Evolutionary conservation across 2,797 vertebrate species (phyloP).

Genomic region (Dryobates pubescens): DNA sequence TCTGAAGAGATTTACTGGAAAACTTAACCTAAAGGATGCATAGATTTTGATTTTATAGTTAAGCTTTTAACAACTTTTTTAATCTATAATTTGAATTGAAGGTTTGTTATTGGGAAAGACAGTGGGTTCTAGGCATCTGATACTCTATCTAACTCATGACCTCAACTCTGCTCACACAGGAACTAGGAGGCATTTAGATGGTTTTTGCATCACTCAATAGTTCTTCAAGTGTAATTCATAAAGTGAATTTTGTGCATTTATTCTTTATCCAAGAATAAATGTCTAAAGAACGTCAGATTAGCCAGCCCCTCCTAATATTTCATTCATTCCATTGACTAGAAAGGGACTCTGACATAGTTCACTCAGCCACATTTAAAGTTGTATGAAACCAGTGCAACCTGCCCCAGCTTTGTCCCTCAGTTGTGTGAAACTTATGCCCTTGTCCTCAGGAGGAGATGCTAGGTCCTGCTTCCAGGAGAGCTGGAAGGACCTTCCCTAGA

Average conservation of each 20-base stretch:
- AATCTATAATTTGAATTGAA: not conserved
- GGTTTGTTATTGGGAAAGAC: not conserved
- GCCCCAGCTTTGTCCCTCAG: not conserved
- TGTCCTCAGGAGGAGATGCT: not conserved
- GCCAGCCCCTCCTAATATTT: not conserved
- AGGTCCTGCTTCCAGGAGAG: not conserved
- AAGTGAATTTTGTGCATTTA: not conserved
- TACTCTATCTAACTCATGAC: not conserved
- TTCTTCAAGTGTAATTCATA: not conserved
- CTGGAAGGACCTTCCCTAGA: not conserved
- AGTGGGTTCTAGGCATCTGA: not conserved
- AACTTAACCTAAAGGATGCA: not conserved
- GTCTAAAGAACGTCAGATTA: not conserved
- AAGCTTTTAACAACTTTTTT: not conserved
- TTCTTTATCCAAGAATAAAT: not conserved
- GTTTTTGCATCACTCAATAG: not conserved
- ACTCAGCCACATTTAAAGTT: not conserved
- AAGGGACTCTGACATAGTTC: not conserved
- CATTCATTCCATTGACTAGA: not conserved
- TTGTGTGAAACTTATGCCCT: not conserved
- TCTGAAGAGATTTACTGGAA: not conserved
- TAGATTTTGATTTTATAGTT: not conserved
- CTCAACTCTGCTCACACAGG: not conserved
- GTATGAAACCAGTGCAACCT: not conserved
- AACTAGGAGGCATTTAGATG: not conserved